These are phyloP conservation scores for Myotis vivesi DNA, from an alignment of 2,797 vertebrate genomes.

Conservation along the genomic window DNA sequence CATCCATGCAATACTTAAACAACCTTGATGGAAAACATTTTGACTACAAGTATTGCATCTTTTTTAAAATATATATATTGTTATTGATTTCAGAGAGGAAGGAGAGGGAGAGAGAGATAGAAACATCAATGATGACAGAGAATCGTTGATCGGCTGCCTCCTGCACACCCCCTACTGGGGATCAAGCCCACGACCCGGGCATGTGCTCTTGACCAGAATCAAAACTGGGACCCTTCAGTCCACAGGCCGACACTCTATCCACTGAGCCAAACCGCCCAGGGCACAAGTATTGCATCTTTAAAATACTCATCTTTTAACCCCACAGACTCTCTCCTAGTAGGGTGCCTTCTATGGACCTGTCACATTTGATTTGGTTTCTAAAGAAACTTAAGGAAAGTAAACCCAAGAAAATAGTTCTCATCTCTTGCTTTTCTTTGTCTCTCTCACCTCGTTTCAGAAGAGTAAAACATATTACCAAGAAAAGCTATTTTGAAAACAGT, in stretches of 20 bases:
- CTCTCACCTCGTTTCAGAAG: slow-evolving; percentile 40
- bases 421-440: slow-evolving; percentile 62
- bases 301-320: slow-evolving; percentile 38
- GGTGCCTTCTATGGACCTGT: background rate
- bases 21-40: slow-evolving; percentile 14
- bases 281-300: background rate
- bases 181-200: too few relatives aligned
- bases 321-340: background rate
- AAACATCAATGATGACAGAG: too few relatives aligned
- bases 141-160: too few relatives aligned
- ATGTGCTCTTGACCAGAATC: too few relatives aligned
- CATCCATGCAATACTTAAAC: slow-evolving; percentile 17
- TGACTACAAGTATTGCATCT: background rate
- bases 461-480: slow-evolving; percentile 32
- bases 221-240: too few relatives aligned
- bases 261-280: too few relatives aligned
- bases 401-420: background rate
- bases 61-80: background rate
- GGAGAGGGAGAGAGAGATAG: too few relatives aligned
- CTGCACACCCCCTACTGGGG: too few relatives aligned
- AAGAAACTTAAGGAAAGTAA: slow-evolving; percentile 27
- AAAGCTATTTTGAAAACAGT: slow-evolving; percentile 44
- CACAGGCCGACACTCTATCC: too few relatives aligned
- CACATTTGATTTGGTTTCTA: slow-evolving; percentile 45
- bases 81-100: too few relatives aligned